Evolutionary conservation across 2,888 invertebrate species (phyloP), one percentile per base, ranked within the genome.

Genomic region (Ichneumoninae sp.): DNA sequence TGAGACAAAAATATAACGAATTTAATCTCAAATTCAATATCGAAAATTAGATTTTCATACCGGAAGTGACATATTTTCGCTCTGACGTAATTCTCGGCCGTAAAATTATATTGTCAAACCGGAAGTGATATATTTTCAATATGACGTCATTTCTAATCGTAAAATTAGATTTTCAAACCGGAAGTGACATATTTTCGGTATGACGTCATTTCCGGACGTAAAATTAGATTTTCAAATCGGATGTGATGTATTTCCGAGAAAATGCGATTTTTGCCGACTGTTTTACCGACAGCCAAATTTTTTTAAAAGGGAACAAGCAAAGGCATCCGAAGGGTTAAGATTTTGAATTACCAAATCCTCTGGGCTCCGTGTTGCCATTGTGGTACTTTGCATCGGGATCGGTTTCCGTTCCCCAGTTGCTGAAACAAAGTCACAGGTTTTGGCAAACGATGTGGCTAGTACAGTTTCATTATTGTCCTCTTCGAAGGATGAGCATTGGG

Each of bases 401-500:
- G 76, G 95, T 96, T 94, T 99, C 99, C 0, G 98, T 97, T 22
- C 99, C 99, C 98, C 98, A 99, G 93, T 99, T 99, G 93, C 98
- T 57, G 63, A 7, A 60, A 60, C n/a, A 26, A 3, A 8, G 4
- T 68, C 33, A 50, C 8, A 10, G 10, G n/a, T 57, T 19, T 63
- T 84, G 19, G 26, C 44, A 76, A 52, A 69, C 36, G 4, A 50
- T 63, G 47, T 36, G 10, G 36, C n/a, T 36, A 19, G 30, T 40
- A 50, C 13, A 60, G 44, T 44, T 76, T 22, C 5, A 40, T 13
- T 70, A 47, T 19, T 44, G 44, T 54, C 13, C 4, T 3, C 7
- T 52, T 57, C 54, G 52, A 19, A 26, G 10, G 19, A 8, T 85
- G 94, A 30, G 6, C 7, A 33, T 63, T 8, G 22, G 16, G 10